Evolutionary conservation across 2,113 vertebrate species (phyloP), one percentile per base, ranked within the genome.

Genomic region (Apeltes quadracus): DNA sequence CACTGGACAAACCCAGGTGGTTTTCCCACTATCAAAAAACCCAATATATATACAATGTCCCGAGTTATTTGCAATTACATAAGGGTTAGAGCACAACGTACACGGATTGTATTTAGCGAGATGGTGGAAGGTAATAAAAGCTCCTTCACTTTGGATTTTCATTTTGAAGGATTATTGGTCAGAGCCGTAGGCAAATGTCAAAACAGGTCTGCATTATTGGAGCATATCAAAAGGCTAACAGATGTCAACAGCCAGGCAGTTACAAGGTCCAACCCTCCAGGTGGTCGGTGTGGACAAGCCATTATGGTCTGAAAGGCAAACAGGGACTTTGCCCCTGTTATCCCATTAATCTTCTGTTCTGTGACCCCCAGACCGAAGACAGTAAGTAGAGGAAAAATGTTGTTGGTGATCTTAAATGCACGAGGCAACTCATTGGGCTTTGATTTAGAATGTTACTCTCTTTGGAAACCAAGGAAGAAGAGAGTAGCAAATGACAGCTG

Each of bases 331-430:
- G 67, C 50, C 53, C 38, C 43, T 0, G 38, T 82, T 67, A 83
- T 68, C 75, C 72, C 58, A 79, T 84, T 71, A 82, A 77, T 87
- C 76, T 72, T 76, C 69, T 81, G 75, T 61, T 62, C 66, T n/a
- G 48, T 76, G 67, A 79, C 81, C 76, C 56, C 64, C 38, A 75
- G 69, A 20, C 81, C 44, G 55, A 64, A 51, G 63, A 82, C 68
- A 80, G 72, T 69, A 75, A 79, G 83, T 41, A 65, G 71, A 68
- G 46, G 54, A 76, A 75, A 75, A 73, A 69, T 61, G 50, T 55
- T 58, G 74, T 29, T n/a, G 41, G 61, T 78, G 83, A 87, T 77
- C 62, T 72, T 85, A 82, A 86, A 85, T 61, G 36, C 62, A 76
- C 14, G 55, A 76, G 72, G 76, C 77, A 89, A 72, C 61, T 75